These are phyloP conservation scores for Darevskia mixta DNA, from an alignment of 2,797 vertebrate species.

Conservation along the genomic window DNA sequence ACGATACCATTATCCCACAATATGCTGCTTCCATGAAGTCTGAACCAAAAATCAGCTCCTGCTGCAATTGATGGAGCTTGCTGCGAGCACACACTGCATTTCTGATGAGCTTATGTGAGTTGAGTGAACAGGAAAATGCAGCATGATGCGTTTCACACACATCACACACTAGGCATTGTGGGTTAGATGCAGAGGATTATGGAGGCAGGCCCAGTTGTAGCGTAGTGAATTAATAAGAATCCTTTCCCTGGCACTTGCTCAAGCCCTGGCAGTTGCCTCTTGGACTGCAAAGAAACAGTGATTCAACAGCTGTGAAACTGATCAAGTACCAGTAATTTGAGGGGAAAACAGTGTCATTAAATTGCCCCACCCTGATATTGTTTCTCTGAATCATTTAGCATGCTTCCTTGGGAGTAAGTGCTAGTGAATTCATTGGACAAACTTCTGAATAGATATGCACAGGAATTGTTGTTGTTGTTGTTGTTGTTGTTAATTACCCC, in stretches of 20 bases:
- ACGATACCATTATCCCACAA: conserved; percentile 28
- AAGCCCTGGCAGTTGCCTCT: neutral
- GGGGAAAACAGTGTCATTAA: too few relatives aligned
- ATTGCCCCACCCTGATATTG: too few relatives aligned
- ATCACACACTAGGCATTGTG: neutral
- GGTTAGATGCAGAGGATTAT: neutral
- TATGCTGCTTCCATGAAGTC: conserved; percentile 8
- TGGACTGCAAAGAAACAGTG: too few relatives aligned
- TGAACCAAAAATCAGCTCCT: conserved; percentile 15
- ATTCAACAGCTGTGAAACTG: too few relatives aligned
- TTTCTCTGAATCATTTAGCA: too few relatives aligned
- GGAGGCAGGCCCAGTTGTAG: neutral
- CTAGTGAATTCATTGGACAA: too few relatives aligned
- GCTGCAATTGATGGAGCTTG: neutral
- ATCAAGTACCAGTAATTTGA: too few relatives aligned
- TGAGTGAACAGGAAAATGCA: conserved; percentile 17
- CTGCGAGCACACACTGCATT: conserved; percentile 1
- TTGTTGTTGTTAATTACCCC: too few relatives aligned
- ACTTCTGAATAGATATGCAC: too few relatives aligned
- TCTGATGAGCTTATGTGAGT: conserved; percentile 8
- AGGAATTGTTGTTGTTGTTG: too few relatives aligned
- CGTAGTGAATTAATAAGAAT: neutral
- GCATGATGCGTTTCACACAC: neutral
- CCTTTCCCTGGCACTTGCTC: neutral
- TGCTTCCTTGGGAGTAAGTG: too few relatives aligned